Base-by-base conservation (phyloP, 1,140 invertebrate genomes). In the Dreissena rostriformis region DNA sequence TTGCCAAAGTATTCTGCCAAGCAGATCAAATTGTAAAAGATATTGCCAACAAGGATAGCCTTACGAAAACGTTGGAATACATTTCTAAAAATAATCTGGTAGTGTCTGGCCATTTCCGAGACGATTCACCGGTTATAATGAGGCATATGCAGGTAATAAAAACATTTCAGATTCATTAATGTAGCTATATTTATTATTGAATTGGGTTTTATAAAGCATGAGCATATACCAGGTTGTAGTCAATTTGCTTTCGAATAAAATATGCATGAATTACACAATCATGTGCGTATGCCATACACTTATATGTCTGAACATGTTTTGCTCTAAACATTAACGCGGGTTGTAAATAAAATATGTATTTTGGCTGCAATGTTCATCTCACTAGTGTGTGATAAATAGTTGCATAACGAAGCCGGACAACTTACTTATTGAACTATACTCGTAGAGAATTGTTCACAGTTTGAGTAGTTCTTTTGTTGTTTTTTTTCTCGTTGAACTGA, bases 1-100 rank as follows among this genome's bases (percentile, higher is more conserved):
- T 61, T 61, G 57, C 57, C 4, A 61, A 61, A 61, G 57, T 61
- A 61, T 61, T 61, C 11, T 61, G 57, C 57, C 57, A 61, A 61
- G 57, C 57, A 19, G 57, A 61, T 4, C 17, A 61, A 2, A 12
- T 61, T n/a, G 57, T 61, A 61, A 24, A 61, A n/a, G 57, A 12
- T n/a, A 2, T 61, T 61, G 22, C 57, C 17, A 61, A n/a, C 57
- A 61, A 2, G 57, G 57, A 61, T 61, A 61, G 57, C 57, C 22
- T 61, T 2, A n/a, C 2, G 22, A 24, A 61, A 24, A 61, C 57
- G 17, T 24, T 61, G 57, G 57, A 2, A 61, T 61, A 61, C 22
- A 61, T 61, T 24, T 19, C 57, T 61, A 11, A 61, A 61, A 61
- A 61, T 24, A 19, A 61, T 39, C 4, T 8, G 2, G 22, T 2